phyloP scores from a whole-genome alignment of 2,113 vertebrate species.

The Muntiacus reevesi region DNA sequence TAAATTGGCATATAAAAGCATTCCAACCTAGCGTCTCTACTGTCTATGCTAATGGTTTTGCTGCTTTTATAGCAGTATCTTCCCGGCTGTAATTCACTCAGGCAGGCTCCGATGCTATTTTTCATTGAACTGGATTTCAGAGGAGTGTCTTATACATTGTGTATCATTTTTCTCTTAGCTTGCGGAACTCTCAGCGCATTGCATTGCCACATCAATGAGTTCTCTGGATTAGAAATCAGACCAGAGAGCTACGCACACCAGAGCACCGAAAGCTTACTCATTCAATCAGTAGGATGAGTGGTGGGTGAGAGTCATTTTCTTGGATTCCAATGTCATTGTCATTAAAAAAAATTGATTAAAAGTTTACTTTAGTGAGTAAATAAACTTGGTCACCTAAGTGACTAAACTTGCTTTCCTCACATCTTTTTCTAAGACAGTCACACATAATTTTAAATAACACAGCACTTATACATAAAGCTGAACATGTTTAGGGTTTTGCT shows the following conservation, averaged over 20 bases:
- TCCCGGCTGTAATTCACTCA: conserved; percentile 64
- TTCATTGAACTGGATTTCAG: conserved; percentile 58
- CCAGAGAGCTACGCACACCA: not conserved
- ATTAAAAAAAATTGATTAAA: not conserved
- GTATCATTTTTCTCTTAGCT: conserved; percentile 20
- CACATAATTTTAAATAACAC: not conserved
- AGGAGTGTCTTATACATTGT: conserved; percentile 10
- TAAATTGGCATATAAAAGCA: conserved; percentile 66
- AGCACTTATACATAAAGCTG: not conserved
- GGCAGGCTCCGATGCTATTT: conserved; percentile 54
- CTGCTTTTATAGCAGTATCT: conserved; percentile 61
- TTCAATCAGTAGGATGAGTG: conserved; percentile 30
- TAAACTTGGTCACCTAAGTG: not conserved
- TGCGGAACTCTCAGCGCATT: not conserved
- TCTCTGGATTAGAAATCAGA: conserved; percentile 54
- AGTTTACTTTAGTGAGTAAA: conserved; percentile 30
- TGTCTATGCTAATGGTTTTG: conserved; percentile 48
- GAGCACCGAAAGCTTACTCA: not conserved
- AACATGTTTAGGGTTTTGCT: not conserved
- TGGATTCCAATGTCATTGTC: not conserved
- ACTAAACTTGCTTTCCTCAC: conserved; percentile 26
- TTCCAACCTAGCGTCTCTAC: conserved; percentile 24
- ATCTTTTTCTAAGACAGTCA: not conserved
- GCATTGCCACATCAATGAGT: conserved; percentile 21
- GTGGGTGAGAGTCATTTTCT: conserved; percentile 33